Evolutionary conservation across 2,797 vertebrate genomes (phyloP).

Genomic region (Glossophaga mutica): DNA sequence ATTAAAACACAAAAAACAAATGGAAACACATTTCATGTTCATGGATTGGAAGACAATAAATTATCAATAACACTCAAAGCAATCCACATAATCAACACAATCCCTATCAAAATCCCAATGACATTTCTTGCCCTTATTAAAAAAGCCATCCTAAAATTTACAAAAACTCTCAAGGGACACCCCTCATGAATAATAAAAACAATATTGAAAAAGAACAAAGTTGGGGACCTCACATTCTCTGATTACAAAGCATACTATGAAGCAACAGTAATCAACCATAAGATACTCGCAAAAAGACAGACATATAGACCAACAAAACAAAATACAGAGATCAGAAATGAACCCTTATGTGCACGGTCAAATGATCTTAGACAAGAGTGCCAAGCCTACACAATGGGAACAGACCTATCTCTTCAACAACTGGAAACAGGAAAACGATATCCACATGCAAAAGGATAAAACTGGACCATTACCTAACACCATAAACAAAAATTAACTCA

Average conservation of each 20-base stretch:
- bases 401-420: too few relatives aligned
- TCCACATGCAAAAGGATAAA: too few relatives aligned
- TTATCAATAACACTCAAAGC: not conserved
- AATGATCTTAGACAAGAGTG: too few relatives aligned
- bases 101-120: not conserved
- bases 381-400: too few relatives aligned
- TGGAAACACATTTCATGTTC: not conserved
- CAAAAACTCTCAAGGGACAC: not conserved
- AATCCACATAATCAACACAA: not conserved
- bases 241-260: not conserved
- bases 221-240: not conserved
- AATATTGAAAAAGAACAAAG: not conserved
- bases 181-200: not conserved
- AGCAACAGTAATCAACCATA: not conserved
- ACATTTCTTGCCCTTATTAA: not conserved
- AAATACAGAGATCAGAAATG: not conserved
- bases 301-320: not conserved
- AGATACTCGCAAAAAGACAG: not conserved
- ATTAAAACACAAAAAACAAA: not conserved
- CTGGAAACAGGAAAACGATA: too few relatives aligned
- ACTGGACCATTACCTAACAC: too few relatives aligned
- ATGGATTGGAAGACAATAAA: not conserved
- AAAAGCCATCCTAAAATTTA: not conserved
- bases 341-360: not conserved
- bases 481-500: too few relatives aligned